Base-by-base conservation (phyloP, 2,797 vertebrate genomes). In the Syndactyla subalaris region DNA sequence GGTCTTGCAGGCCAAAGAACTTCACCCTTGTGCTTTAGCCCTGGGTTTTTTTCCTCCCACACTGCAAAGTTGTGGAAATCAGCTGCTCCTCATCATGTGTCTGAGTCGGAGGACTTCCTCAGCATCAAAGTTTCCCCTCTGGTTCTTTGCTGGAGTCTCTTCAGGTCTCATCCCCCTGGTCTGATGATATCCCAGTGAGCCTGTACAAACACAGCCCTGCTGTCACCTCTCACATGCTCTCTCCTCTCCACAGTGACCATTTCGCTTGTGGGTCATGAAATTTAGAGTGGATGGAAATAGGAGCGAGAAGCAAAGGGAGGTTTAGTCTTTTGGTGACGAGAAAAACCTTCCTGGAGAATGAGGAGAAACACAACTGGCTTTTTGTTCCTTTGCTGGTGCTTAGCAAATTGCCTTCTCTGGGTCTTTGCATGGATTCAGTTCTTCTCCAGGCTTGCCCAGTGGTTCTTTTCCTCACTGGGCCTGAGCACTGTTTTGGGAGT, bases 21-120 rank as follows among this genome's bases (percentile, higher is more conserved):
- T 72, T 27, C 55, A 18, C 10, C 75, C 55, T 89, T 85, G 65
- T 77, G 51, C 66, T 83, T 72, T 54, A 87, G 65, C 51, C 83
- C 76, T 63, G 55, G 39, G 30, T 4, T 85, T 76, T 49, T 85
- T 93, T 10, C 75, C 54, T 83, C 17, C 57, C 54, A n/a, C 0
- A 0, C n/a, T 34, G 66, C 67, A 88, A 83, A 88, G 65, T 51
- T 72, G 73, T 80, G 51, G 82, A 61, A 81, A 91, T 93, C 93
- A 94, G 89, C 92, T 89, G 78, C 72, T 95, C 57, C 19, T 32
- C 18, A 21, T 91, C 79, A 84, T 48, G 48, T 81, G 91, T 16
- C 80, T 38, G 48, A 77, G 59, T 34, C 4, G 9, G 45, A 51
- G 61, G 61, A 67, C 41, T 78, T 75, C 54, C 46, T 83, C 74